Conservation (phyloP, 2,797 vertebrate species). For the Etheostoma perlongum region DNA sequence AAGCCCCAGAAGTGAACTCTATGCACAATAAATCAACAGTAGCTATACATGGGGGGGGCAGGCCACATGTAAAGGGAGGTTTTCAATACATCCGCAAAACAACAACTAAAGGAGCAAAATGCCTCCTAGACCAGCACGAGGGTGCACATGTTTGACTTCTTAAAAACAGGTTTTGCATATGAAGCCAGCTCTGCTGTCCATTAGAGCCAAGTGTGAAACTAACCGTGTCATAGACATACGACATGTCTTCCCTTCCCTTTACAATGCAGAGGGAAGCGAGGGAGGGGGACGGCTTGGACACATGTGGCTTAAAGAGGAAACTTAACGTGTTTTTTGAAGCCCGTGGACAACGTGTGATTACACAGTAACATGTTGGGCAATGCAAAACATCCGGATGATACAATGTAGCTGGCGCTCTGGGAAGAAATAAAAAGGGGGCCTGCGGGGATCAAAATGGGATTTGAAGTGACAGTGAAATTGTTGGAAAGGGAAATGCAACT, state of each 20-base stretch:
- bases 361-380: constrained; percentile 61
- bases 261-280: constrained; percentile 31
- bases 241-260: constrained; percentile 51
- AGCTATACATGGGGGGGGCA: neutral
- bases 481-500: constrained; percentile 1
- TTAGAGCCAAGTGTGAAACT: constrained; percentile 69
- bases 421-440: constrained; percentile 3
- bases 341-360: constrained; percentile 62
- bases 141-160: constrained; percentile 12
- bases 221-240: constrained; percentile 70
- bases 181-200: constrained; percentile 52
- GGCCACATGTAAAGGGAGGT: neutral
- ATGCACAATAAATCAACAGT: constrained; percentile 50
- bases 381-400: constrained; percentile 67
- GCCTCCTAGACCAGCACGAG: neutral
- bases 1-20: constrained; percentile 56
- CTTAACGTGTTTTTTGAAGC: constrained; percentile 38
- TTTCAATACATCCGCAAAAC: neutral
- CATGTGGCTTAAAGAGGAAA: constrained; percentile 67
- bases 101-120: neutral
- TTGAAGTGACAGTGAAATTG: constrained; percentile 19
- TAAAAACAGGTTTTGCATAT: constrained; percentile 28
- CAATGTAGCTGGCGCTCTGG: constrained; percentile 25
- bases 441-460: constrained; percentile 5
- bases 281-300: constrained; percentile 23